Percentiles rank a stretch among this genome's conserved stretches.
Evolutionary conservation across 2,797 vertebrate species (phyloP).

Genomic region (Morus bassanus): DNA sequence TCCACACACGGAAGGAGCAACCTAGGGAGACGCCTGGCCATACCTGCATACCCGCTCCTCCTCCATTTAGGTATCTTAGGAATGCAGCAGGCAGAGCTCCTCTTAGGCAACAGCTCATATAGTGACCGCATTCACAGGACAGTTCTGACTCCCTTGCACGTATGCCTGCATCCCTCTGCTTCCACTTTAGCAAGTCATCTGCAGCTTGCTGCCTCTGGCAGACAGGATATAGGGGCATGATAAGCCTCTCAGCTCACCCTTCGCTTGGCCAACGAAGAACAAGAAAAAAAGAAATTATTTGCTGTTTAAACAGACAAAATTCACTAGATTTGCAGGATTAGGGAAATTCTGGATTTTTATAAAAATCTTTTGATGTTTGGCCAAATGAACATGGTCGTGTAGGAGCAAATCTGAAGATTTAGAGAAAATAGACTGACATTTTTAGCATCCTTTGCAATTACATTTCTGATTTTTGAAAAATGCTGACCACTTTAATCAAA

Average conservation of each 20-base stretch:
- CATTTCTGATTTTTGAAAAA: neutral
- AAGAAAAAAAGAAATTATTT: neutral
- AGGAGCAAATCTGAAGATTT: neutral
- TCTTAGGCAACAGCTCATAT: neutral
- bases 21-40: accelerated
- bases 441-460: neutral
- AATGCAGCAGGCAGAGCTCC: neutral
- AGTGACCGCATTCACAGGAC: accelerated
- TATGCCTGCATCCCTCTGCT: neutral
- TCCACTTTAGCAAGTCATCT: neutral
- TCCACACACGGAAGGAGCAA: neutral
- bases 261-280: neutral
- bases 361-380: neutral
- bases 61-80: neutral
- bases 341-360: neutral
- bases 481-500: neutral
- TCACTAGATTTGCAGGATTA: neutral
- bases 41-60: neutral
- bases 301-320: neutral
- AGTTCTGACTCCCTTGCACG: neutral
- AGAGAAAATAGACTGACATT: neutral
- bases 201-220: neutral
- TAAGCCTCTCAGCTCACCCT: neutral
- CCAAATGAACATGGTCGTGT: neutral
- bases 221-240: neutral